phyloP scores from a whole-genome alignment of 2,113 vertebrate genomes.

The Strigops habroptila region DNA sequence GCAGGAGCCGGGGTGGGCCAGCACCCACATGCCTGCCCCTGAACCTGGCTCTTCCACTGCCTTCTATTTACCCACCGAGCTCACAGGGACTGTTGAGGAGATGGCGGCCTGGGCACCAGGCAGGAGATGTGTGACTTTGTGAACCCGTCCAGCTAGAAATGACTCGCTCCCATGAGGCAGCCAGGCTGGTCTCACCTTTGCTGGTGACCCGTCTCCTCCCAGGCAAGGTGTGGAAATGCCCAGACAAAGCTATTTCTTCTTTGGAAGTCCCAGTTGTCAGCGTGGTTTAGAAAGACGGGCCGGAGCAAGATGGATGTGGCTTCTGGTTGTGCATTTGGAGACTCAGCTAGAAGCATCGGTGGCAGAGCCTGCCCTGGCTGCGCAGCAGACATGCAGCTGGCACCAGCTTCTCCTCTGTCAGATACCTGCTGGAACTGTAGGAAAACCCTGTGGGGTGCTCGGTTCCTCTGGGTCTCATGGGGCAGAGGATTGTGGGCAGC shows the following conservation, averaged over 20 bases:
- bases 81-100: fast-evolving
- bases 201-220: fast-evolving
- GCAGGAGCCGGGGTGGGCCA: neutral
- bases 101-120: neutral
- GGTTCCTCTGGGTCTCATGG: neutral
- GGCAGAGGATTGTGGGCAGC: neutral
- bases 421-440: neutral
- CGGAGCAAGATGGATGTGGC: neutral
- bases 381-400: neutral
- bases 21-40: neutral
- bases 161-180: fast-evolving
- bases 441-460: neutral
- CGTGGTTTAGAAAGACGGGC: neutral
- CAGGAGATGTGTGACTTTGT: neutral
- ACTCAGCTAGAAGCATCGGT: neutral
- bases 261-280: neutral
- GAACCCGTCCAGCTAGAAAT: neutral
- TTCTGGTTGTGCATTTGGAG: neutral
- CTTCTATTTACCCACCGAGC: neutral
- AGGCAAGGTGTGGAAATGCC: neutral
- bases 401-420: neutral
- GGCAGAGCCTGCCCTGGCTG: neutral
- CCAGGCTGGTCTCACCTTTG: neutral
- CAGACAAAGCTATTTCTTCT: neutral
- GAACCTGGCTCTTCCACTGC: neutral